Conservation (phyloP, 2,888 invertebrate genomes). For the Lomographa bimaculata region DNA sequence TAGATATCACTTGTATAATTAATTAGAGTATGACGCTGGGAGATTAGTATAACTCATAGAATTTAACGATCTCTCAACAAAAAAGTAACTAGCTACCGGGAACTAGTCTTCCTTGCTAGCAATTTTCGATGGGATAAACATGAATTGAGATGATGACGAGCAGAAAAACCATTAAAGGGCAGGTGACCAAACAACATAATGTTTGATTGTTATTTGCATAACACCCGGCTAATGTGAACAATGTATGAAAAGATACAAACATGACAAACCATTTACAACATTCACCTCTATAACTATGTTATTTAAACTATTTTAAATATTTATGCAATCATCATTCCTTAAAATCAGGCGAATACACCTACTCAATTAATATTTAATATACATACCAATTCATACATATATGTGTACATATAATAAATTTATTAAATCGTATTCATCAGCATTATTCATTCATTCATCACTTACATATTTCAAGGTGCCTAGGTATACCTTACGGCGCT, state of each 20-base stretch:
- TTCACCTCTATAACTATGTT: constrained; percentile 6
- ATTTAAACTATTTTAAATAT: constrained; percentile 33
- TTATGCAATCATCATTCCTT: constrained; percentile 59
- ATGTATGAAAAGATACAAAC: constrained; percentile 13
- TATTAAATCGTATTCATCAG: too few species aligned
- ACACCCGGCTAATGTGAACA: constrained; percentile 34
- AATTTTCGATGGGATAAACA: constrained; percentile 15
- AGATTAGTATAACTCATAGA: constrained; percentile 20
- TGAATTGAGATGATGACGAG: constrained; percentile 37
- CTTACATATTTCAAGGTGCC: too few species aligned
- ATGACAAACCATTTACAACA: constrained; percentile 9
- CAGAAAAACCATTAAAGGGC: constrained; percentile 45
- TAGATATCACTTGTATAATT: constrained; percentile 19
- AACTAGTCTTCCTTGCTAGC: constrained; percentile 32
- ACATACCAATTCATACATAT: constrained; percentile 33
- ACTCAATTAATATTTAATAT: constrained; percentile 20
- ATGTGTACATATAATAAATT: constrained; percentile 32
- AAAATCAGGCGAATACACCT: too few species aligned
- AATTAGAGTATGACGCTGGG: constrained; percentile 21
- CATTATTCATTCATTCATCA: too few species aligned
- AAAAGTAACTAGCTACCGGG: constrained; percentile 32
- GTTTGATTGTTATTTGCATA: constrained; percentile 64
- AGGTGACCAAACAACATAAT: constrained; percentile 49
- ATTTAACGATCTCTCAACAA: constrained; percentile 16
- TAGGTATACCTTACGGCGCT: too few species aligned